Evolutionary conservation across 2,888 invertebrate genomes (phyloP).

Genomic region (Synanthedon tipuliformis): DNA sequence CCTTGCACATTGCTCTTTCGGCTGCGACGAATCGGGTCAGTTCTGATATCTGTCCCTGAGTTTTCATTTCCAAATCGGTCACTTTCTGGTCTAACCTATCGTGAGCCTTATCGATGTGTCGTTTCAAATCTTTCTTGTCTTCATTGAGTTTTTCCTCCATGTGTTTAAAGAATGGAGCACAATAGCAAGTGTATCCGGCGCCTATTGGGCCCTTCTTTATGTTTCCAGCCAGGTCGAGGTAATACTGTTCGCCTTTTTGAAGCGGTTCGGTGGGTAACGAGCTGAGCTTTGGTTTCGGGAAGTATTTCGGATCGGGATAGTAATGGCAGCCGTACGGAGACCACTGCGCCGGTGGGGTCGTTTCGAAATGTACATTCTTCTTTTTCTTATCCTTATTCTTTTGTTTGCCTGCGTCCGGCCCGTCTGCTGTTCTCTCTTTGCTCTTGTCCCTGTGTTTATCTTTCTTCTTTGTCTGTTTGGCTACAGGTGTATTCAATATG

Average conservation of each 20-base stretch:
- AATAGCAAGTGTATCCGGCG: constrained; percentile 91
- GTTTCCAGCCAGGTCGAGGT: constrained; percentile 92
- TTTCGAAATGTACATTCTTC: constrained; percentile 69
- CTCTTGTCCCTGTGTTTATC: constrained; percentile 53
- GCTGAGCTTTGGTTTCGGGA: constrained; percentile 87
- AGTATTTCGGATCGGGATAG: constrained; percentile 86
- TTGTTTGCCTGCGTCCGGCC: constrained; percentile 54
- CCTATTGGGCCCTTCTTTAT: constrained; percentile 96
- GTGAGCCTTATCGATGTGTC: constrained; percentile 82
- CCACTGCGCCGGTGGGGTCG: constrained; percentile 72
- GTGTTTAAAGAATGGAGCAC: constrained; percentile 90
- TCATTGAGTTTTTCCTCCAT: constrained; percentile 86
- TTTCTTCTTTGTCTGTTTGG: constrained; percentile 56
- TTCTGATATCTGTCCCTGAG: constrained; percentile 78
- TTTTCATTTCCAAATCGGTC: constrained; percentile 79
- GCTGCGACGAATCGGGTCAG: constrained; percentile 75
- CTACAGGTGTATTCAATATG: constrained; percentile 74
- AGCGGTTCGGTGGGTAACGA: constrained; percentile 88
- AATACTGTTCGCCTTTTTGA: constrained; percentile 92
- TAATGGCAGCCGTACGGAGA: constrained; percentile 94
- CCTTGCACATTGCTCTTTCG: constrained; percentile 73
- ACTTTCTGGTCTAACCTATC: constrained; percentile 84
- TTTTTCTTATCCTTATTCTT: constrained; percentile 57
- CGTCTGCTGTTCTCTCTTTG: constrained; percentile 67
- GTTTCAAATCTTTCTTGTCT: constrained; percentile 83